Evolutionary conservation across 2,113 vertebrate species (phyloP).

Genomic region (Lethenteron reissneri): DNA sequence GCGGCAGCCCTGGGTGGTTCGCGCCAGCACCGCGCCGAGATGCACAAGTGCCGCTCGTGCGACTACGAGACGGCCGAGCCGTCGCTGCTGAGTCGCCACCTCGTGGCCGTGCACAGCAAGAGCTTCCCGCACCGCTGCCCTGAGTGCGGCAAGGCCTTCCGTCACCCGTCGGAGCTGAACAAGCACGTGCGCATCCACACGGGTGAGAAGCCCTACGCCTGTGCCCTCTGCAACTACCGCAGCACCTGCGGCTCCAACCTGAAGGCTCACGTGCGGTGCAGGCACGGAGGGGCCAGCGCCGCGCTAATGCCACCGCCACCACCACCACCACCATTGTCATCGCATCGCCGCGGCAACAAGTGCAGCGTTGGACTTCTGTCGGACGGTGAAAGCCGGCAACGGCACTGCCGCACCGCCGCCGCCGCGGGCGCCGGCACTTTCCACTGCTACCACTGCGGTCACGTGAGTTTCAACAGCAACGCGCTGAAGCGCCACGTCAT

Average conservation of each 20-base stretch:
- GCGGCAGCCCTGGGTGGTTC: neutral
- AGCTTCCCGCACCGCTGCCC: constrained; percentile 96
- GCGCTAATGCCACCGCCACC: constrained; percentile 36
- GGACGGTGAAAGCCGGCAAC: neutral
- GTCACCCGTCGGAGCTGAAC: constrained; percentile 86
- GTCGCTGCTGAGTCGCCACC: constrained; percentile 72
- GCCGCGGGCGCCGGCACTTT: constrained; percentile 84
- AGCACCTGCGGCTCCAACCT: constrained; percentile 89
- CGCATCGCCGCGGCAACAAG: constrained; percentile 17
- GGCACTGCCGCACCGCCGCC: constrained; percentile 72
- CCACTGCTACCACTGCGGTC: constrained; percentile 88
- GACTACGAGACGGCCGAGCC: constrained; percentile 91
- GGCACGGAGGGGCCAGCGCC: constrained; percentile 58
- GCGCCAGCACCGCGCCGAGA: constrained; percentile 26
- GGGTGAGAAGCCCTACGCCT: constrained; percentile 80
- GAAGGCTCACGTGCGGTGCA: constrained; percentile 88
- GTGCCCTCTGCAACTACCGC: constrained; percentile 77
- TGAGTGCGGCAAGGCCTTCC: constrained; percentile 90
- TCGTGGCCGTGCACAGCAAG: constrained; percentile 88
- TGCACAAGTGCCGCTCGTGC: constrained; percentile 95
- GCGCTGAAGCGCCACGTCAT: constrained; percentile 93
- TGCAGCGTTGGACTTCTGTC: constrained; percentile 30
- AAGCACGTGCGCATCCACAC: constrained; percentile 98
- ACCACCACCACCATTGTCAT: neutral
- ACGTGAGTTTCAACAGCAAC: constrained; percentile 94